Conservation (phyloP, 2,888 invertebrate species). For the Azorinus chamasolen region DNA sequence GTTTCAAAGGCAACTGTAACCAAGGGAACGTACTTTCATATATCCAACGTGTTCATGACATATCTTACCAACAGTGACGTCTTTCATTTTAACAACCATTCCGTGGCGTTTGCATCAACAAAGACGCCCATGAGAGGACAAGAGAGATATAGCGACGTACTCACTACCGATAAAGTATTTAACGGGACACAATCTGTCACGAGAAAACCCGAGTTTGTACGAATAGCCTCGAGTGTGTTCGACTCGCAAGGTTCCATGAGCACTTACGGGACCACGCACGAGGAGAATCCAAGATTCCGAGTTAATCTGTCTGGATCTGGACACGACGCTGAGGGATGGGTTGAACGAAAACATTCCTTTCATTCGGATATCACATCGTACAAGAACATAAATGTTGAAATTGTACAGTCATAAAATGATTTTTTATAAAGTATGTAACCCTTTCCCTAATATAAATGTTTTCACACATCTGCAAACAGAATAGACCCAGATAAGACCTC, state of each 20-base stretch:
- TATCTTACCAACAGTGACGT: constrained; percentile 73
- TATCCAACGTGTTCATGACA: constrained; percentile 63
- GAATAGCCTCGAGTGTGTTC: constrained; percentile 71
- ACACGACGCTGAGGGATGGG: constrained; percentile 61
- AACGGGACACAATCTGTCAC: constrained; percentile 6
- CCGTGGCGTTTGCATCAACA: constrained; percentile 56
- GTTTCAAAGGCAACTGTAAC: constrained; percentile 51
- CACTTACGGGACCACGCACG: constrained; percentile 67
- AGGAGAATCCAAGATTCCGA: constrained; percentile 64
- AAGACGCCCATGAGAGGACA: constrained; percentile 67
- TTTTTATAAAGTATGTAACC: too few relatives aligned
- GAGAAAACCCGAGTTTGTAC: constrained; percentile 68
- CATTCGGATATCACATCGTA: constrained; percentile 71
- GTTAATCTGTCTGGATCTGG: constrained; percentile 64
- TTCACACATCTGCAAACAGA: too few relatives aligned
- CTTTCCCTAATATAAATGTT: too few relatives aligned
- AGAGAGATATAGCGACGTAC: constrained; percentile 66
- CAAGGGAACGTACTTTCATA: constrained; percentile 46
- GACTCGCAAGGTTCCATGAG: constrained; percentile 60
- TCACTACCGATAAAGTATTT: constrained; percentile 70
- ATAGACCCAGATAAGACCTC: too few relatives aligned
- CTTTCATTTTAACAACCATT: constrained; percentile 57
- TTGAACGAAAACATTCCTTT: constrained; percentile 63
- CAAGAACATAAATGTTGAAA: constrained; percentile 64
- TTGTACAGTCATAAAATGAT: too few relatives aligned